Evolutionary conservation across 2,797 vertebrate genomes (phyloP).

Genomic region (Lindbergichthys nudifrons): DNA sequence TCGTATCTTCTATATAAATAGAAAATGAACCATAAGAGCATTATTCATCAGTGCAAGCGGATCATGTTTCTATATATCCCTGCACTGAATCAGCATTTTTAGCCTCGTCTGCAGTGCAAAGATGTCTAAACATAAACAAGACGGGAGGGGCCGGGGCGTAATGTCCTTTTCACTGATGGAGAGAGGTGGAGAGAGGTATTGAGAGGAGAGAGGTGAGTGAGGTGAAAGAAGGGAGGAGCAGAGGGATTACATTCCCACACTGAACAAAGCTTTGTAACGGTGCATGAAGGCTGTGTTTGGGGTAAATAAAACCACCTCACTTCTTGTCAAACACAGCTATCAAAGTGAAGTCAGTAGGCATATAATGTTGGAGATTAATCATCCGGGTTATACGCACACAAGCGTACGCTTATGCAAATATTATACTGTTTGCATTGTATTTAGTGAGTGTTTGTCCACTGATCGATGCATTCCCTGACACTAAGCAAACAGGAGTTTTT

Average conservation of each 20-base stretch:
- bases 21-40: constrained; percentile 15
- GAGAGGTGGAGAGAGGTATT: constrained; percentile 5
- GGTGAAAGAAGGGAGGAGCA: constrained; percentile 14
- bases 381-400: neutral
- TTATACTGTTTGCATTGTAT: constrained; percentile 6
- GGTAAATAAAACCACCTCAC: constrained; percentile 58
- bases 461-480: neutral
- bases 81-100: constrained; percentile 53
- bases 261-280: constrained; percentile 66
- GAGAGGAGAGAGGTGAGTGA: constrained; percentile 13
- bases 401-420: constrained; percentile 31
- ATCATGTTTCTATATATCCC: constrained; percentile 37
- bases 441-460: neutral
- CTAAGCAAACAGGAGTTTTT: constrained; percentile 16
- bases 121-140: constrained; percentile 14
- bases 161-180: constrained; percentile 52
- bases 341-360: constrained; percentile 27
- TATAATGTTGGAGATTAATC: constrained; percentile 41
- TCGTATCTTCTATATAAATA: constrained; percentile 10
- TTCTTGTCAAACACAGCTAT: constrained; percentile 42
- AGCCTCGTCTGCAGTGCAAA: constrained; percentile 33
- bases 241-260: constrained; percentile 45
- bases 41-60: constrained; percentile 17
- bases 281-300: constrained; percentile 55
- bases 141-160: constrained; percentile 10